A percentile compares a stretch with the other conserved stretches of the same genome.
phyloP scores from a whole-genome alignment of 2,888 invertebrate genomes.

The Hofmannophila pseudospretella region DNA sequence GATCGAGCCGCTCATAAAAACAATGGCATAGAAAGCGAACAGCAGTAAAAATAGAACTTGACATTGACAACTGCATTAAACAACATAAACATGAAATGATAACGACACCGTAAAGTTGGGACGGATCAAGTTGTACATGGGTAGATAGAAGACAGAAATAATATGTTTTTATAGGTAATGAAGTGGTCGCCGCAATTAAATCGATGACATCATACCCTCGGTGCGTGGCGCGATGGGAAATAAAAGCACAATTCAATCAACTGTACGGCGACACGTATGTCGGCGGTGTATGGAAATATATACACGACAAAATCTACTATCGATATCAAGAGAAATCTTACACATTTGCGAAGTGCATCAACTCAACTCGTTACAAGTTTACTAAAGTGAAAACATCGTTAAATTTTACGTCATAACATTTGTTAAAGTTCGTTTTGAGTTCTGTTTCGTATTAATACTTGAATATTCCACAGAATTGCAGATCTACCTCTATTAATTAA shows the following conservation, averaged over 20 bases:
- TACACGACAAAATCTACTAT: not conserved
- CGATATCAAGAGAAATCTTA: not conserved
- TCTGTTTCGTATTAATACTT: no score
- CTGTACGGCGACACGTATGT: slow-evolving; percentile 28
- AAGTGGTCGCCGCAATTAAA: slow-evolving; percentile 64
- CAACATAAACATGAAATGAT: slow-evolving; percentile 43
- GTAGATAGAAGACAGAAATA: slow-evolving; percentile 41
- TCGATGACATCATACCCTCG: slow-evolving; percentile 66
- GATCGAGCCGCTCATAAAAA: slow-evolving; percentile 27
- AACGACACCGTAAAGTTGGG: slow-evolving; percentile 46
- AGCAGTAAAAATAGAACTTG: slow-evolving; percentile 38
- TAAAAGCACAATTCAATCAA: slow-evolving; percentile 68
- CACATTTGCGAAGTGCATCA: not conserved
- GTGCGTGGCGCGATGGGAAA: slow-evolving; percentile 54
- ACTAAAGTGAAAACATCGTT: no score
- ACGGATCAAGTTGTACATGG: slow-evolving; percentile 44
- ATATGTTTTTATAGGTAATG: slow-evolving; percentile 56
- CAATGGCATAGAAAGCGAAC: slow-evolving; percentile 21
- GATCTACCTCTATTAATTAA: no score
- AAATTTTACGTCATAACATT: no score
- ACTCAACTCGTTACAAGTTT: slow-evolving; percentile 1
- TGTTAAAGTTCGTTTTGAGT: no score
- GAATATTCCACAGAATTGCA: no score
- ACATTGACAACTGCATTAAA: slow-evolving; percentile 42
- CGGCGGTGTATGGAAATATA: not conserved